Percentiles rank a stretch among this genome's conserved stretches.
These are phyloP conservation scores for Nipponacmea schrenckii DNA, from an alignment of 2,888 invertebrate species.

Conservation along the genomic window DNA sequence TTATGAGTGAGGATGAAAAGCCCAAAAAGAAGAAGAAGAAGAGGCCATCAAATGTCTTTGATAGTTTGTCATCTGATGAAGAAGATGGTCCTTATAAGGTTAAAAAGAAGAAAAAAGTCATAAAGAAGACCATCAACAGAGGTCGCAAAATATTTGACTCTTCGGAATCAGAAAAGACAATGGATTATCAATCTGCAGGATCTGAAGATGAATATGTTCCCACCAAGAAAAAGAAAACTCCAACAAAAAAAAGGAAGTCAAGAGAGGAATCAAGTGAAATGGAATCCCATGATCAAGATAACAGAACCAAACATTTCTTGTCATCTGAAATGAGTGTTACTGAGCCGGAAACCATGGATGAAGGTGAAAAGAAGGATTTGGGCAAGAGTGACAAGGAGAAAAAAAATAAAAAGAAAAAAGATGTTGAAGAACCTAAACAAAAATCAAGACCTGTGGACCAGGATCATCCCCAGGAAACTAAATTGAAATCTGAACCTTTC, in stretches of 20 bases:
- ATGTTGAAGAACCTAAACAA: slow-evolving; percentile 18
- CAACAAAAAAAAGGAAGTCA: slow-evolving; percentile 33
- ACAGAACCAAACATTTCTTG: slow-evolving; percentile 4
- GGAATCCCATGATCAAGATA: slow-evolving; percentile 13
- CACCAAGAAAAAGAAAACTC: slow-evolving; percentile 23
- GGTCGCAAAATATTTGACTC: slow-evolving; percentile 35
- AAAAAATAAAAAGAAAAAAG: slow-evolving; percentile 19
- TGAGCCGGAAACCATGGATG: slow-evolving; percentile 33
- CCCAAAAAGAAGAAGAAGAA: slow-evolving; percentile 24
- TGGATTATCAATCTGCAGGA: slow-evolving; percentile 19
- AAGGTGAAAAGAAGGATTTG: slow-evolving; percentile 26
- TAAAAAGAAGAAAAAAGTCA: slow-evolving; percentile 34
- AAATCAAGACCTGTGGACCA: slow-evolving; percentile 15
- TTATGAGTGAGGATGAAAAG: slow-evolving; percentile 13
- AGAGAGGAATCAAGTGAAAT: slow-evolving; percentile 29
- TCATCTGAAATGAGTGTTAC: slow-evolving; percentile 25
- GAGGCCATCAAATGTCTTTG: slow-evolving; percentile 22
- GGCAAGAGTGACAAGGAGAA: slow-evolving; percentile 20
- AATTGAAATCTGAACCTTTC: slow-evolving; percentile 8
- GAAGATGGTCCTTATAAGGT: slow-evolving; percentile 19
- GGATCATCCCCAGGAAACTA: neutral
- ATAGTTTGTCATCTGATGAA: slow-evolving; percentile 28
- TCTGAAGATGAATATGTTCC: slow-evolving; percentile 28
- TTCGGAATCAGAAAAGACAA: slow-evolving; percentile 31
- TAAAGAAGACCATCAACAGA: slow-evolving; percentile 27